Evolutionary conservation across 2,113 vertebrate species (phyloP).

Genomic region (Picathartes gymnocephalus): DNA sequence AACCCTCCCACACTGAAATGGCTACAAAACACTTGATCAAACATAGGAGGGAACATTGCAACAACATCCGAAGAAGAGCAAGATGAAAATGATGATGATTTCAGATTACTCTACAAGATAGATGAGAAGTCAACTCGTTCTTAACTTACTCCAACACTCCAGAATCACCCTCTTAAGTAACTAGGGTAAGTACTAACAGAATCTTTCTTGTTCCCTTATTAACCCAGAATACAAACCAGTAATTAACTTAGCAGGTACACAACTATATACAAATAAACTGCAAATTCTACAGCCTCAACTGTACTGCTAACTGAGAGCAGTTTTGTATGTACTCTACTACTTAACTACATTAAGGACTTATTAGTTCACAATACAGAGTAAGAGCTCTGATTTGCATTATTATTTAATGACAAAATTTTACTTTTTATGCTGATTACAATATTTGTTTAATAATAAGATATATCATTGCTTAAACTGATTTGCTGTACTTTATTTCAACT

Average conservation of each 20-base stretch:
- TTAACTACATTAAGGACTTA: not conserved
- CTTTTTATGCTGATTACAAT: not conserved
- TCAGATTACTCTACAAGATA: not conserved
- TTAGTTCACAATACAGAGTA: not conserved
- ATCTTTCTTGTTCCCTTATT: not conserved
- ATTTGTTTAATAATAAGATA: not conserved
- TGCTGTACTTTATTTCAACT: constrained; percentile 7
- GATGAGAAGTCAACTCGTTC: not conserved
- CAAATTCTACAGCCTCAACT: not conserved
- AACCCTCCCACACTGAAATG: not conserved
- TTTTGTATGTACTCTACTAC: not conserved
- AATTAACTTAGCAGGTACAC: not conserved
- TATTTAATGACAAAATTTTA: constrained; percentile 33
- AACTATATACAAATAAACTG: not conserved
- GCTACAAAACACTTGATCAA: not conserved
- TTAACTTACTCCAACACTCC: not conserved
- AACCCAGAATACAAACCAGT: not conserved
- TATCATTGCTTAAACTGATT: not conserved
- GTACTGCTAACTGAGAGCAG: not conserved
- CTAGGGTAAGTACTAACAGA: constrained; percentile 8
- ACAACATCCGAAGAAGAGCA: not conserved
- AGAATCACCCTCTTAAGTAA: not conserved
- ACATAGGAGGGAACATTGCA: not conserved
- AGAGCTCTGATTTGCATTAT: constrained; percentile 18
- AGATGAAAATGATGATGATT: not conserved